phyloP scores from a whole-genome alignment of 2,888 invertebrate genomes.

The Drosophila paracracens region DNA sequence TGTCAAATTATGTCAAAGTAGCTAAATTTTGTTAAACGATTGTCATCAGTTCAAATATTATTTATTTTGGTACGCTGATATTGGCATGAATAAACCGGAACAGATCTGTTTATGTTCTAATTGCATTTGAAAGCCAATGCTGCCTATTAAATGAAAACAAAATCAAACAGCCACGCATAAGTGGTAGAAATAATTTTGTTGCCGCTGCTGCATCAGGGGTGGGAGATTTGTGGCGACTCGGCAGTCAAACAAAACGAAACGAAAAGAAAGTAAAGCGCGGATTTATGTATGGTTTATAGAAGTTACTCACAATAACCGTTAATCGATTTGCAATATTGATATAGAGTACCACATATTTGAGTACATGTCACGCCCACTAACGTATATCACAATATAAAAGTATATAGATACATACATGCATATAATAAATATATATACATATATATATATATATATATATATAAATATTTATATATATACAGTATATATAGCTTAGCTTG shows the following conservation, averaged over 20 bases:
- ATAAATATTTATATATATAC: constrained; percentile 47
- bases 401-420: constrained; percentile 38
- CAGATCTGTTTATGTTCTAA: constrained; percentile 9
- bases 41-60: constrained; percentile 12
- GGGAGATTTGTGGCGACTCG: not conserved
- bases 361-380: constrained; percentile 54
- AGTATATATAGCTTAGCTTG: constrained; percentile 69
- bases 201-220: constrained; percentile 1
- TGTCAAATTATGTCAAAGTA: not conserved
- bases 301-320: constrained; percentile 61
- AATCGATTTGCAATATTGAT: constrained; percentile 71
- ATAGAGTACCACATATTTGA: constrained; percentile 46
- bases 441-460: constrained; percentile 47
- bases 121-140: constrained; percentile 40
- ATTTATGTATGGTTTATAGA: constrained; percentile 47
- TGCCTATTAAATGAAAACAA: constrained; percentile 26
- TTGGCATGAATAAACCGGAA: not conserved
- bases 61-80: not conserved
- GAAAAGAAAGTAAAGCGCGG: constrained; percentile 26
- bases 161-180: constrained; percentile 34
- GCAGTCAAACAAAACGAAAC: constrained; percentile 1
- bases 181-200: constrained; percentile 13
- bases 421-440: constrained; percentile 34
- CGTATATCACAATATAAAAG: constrained; percentile 58
- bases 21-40: not conserved